phyloP scores from a whole-genome alignment of 2,113 vertebrate species.

The Hylia prasina region DNA sequence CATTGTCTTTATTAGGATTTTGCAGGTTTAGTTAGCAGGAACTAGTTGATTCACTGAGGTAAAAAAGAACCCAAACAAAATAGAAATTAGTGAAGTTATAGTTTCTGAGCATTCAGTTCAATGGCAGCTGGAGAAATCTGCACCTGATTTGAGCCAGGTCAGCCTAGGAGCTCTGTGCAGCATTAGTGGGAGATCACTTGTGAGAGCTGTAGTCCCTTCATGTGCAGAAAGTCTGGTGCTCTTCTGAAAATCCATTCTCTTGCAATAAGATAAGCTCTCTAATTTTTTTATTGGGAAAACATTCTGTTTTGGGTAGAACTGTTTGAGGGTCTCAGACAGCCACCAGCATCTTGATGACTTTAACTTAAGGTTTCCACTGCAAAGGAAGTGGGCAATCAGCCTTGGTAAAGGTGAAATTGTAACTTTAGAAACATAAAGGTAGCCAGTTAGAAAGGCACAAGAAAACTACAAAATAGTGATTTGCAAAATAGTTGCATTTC shows the following conservation, averaged over 20 bases:
- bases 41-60: neutral
- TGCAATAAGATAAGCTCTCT: neutral
- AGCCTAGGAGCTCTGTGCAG: neutral
- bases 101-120: neutral
- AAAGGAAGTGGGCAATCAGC: neutral
- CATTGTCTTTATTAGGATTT: neutral
- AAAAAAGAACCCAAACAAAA: neutral
- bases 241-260: neutral
- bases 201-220: neutral
- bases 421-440: neutral
- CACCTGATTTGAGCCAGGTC: neutral
- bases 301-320: neutral
- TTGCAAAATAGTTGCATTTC: neutral
- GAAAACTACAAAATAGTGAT: neutral
- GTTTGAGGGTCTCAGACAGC: neutral
- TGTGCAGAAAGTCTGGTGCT: neutral
- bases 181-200: fast-evolving
- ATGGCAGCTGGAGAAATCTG: neutral
- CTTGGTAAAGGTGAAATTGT: neutral
- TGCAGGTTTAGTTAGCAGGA: neutral
- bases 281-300: neutral
- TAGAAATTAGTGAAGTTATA: neutral
- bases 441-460: neutral
- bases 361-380: neutral
- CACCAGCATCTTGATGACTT: neutral